Conservation (phyloP, 2,888 invertebrate genomes). For the Ptychoptera contaminata region DNA sequence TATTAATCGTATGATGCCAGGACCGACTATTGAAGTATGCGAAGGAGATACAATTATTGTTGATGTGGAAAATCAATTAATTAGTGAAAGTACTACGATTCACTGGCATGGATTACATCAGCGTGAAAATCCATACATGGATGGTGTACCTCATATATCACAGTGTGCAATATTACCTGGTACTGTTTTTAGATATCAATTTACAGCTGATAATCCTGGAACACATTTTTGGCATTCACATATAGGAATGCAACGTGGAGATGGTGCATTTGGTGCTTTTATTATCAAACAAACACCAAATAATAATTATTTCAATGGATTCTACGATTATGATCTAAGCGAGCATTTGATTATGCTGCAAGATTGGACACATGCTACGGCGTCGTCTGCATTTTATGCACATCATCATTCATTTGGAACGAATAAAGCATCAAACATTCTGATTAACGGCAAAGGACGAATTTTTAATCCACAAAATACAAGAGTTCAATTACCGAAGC, state of each 20-base stretch:
- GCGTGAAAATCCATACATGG: slow-evolving; percentile 65
- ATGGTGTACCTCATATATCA: slow-evolving; percentile 72
- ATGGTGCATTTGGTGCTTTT: slow-evolving; percentile 67
- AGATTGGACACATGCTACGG: slow-evolving; percentile 67
- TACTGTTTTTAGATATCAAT: slow-evolving; percentile 58
- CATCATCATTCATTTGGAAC: slow-evolving; percentile 72
- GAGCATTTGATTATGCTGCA: slow-evolving; percentile 60
- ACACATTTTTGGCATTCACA: slow-evolving; percentile 81
- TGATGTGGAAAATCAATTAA: slow-evolving; percentile 63
- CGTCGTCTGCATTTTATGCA: slow-evolving; percentile 59
- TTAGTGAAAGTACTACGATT: slow-evolving; percentile 67
- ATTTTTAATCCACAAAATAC: slow-evolving; percentile 15
- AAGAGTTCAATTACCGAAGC: background rate
- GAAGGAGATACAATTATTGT: slow-evolving; percentile 69
- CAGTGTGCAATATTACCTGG: slow-evolving; percentile 72
- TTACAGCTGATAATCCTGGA: slow-evolving; percentile 54
- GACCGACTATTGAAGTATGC: slow-evolving; percentile 76
- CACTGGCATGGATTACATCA: slow-evolving; percentile 91
- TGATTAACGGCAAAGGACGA: slow-evolving; percentile 69
- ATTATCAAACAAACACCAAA: slow-evolving; percentile 53
- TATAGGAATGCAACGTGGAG: slow-evolving; percentile 70
- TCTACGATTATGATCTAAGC: slow-evolving; percentile 66
- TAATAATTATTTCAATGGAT: slow-evolving; percentile 42
- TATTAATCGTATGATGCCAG: slow-evolving; percentile 76
- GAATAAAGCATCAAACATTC: slow-evolving; percentile 65